Percentiles rank a stretch among this genome's conserved stretches.
Conservation (phyloP, 2,113 vertebrate species). For the Halcyon senegalensis region DNA sequence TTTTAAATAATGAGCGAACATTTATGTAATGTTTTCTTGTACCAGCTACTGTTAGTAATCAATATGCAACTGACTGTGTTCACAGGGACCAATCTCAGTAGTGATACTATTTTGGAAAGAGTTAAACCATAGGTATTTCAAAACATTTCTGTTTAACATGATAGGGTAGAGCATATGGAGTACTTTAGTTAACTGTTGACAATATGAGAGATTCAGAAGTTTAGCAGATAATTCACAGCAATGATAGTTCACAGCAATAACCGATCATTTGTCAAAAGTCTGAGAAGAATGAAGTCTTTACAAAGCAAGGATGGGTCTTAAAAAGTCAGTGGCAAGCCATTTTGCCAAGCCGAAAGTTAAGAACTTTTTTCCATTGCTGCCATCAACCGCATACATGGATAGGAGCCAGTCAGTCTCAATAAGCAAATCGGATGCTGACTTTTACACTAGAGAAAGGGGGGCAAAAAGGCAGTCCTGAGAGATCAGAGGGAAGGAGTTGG, state of each 20-base stretch:
- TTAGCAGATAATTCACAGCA: background rate
- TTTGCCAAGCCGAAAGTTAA: constrained; percentile 33
- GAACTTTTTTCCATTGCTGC: constrained; percentile 36
- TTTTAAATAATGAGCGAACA: background rate
- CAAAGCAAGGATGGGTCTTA: background rate
- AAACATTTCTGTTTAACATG: background rate
- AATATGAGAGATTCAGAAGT: background rate
- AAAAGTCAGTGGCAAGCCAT: constrained; percentile 8
- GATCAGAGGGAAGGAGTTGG: background rate
- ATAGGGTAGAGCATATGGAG: background rate
- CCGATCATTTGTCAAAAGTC: background rate
- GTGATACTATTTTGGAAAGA: background rate
- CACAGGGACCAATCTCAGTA: background rate
- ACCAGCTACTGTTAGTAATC: background rate
- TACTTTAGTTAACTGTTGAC: background rate
- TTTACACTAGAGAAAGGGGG: background rate
- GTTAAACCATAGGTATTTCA: background rate
- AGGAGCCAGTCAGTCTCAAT: constrained; percentile 32
- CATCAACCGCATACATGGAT: constrained; percentile 23
- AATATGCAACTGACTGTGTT: background rate
- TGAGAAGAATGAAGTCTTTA: background rate
- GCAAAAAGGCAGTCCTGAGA: constrained; percentile 14
- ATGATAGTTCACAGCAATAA: background rate
- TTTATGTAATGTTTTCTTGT: background rate
- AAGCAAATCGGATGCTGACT: constrained; percentile 51